A percentile compares a stretch with the other conserved stretches of the same genome.
These are phyloP conservation scores for Amitus sp. DNA, from an alignment of 2,888 invertebrate genomes.

Conservation along the genomic window DNA sequence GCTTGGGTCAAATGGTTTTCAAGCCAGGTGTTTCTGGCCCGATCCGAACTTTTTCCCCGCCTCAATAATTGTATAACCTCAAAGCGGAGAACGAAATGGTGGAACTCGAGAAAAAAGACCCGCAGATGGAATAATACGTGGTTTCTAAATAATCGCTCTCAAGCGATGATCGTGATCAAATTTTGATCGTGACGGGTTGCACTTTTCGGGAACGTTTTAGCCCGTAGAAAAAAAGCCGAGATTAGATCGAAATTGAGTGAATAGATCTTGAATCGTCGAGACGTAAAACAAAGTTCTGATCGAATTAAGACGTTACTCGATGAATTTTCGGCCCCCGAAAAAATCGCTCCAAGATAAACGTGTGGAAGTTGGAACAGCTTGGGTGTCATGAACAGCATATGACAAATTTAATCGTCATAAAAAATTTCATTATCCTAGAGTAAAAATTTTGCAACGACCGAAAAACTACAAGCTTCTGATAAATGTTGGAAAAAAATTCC, in stretches of 20 bases:
- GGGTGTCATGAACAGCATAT: too few species aligned
- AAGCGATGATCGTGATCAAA: conserved; percentile 32
- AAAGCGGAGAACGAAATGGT: conserved; percentile 7
- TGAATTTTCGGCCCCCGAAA: too few species aligned
- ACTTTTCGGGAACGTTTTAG: conserved; percentile 27
- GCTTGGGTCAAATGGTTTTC: neutral
- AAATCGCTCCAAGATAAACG: too few species aligned
- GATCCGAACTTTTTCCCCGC: conserved; percentile 45
- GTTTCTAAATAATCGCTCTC: conserved; percentile 26
- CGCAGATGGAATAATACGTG: conserved; percentile 27
- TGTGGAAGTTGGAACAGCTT: too few species aligned
- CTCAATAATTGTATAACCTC: conserved; percentile 44
- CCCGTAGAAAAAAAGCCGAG: neutral
- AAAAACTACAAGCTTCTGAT: too few species aligned
- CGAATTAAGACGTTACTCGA: too few species aligned
- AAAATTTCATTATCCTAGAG: too few species aligned
- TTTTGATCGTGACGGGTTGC: conserved; percentile 29
- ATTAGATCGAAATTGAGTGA: neutral
- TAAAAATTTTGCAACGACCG: too few species aligned
- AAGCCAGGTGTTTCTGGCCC: conserved; percentile 46
- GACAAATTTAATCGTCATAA: too few species aligned
- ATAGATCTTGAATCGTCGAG: too few species aligned
- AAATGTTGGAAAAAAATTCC: too few species aligned
- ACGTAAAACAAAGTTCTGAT: too few species aligned
- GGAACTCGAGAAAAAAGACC: conserved; percentile 10